Percentiles rank a stretch among this genome's conserved stretches.
These are phyloP conservation scores for Epinotia bilunana DNA, from an alignment of 2,888 invertebrate genomes.

Conservation along the genomic window DNA sequence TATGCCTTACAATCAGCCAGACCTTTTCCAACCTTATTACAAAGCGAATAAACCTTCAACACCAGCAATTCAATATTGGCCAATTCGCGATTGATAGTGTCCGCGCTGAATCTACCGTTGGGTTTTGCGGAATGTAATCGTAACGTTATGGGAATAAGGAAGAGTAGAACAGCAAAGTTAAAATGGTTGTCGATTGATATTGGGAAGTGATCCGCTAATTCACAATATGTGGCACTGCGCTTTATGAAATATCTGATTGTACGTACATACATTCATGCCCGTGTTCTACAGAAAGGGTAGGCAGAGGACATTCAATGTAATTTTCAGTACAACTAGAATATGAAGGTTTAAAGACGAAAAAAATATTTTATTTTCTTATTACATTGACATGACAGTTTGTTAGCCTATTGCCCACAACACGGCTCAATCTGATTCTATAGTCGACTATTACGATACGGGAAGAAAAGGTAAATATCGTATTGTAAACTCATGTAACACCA, in stretches of 20 bases:
- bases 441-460: too few species aligned
- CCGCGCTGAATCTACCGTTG: neutral
- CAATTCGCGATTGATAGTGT: slow-evolving; percentile 33
- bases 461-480: too few species aligned
- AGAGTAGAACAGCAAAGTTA: slow-evolving; percentile 40
- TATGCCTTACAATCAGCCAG: neutral
- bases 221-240: slow-evolving; percentile 58
- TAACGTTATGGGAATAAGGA: neutral
- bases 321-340: too few species aligned
- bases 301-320: too few species aligned
- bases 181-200: slow-evolving; percentile 56
- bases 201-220: slow-evolving; percentile 60
- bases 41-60: neutral
- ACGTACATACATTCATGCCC: too few species aligned
- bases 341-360: too few species aligned
- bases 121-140: neutral
- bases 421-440: too few species aligned
- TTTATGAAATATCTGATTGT: neutral
- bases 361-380: too few species aligned
- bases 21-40: slow-evolving; percentile 20
- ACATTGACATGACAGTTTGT: too few species aligned
- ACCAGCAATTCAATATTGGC: neutral
- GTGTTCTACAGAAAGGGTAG: too few species aligned
- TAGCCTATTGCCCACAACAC: too few species aligned
- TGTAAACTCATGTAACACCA: neutral